Conservation (phyloP, 2,888 invertebrate species). For the Oscheius sp. region DNA sequence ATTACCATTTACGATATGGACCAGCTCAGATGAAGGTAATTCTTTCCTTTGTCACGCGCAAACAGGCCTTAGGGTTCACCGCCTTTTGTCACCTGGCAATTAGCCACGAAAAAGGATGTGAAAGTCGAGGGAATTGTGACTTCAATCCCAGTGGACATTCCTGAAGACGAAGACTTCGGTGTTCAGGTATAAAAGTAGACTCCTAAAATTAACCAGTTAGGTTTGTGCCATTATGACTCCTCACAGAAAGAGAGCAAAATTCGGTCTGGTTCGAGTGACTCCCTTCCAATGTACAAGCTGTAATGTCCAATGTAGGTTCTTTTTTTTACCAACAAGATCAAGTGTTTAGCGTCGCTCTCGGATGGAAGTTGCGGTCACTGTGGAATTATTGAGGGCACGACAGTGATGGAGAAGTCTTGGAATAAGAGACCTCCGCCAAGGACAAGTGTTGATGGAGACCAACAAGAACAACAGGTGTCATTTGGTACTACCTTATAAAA, state of each 20-base stretch:
- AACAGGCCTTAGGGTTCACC: conserved; percentile 54
- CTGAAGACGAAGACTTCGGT: conserved; percentile 59
- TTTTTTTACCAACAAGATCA: background rate
- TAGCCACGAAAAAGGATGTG: conserved; percentile 55
- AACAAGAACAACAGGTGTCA: conserved; percentile 17
- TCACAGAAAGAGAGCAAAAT: conserved; percentile 52
- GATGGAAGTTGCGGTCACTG: conserved; percentile 50
- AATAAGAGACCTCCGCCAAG: conserved; percentile 13
- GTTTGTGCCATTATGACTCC: conserved; percentile 52
- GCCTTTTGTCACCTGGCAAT: conserved; percentile 58
- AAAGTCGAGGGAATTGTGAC: conserved; percentile 58
- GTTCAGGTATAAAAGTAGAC: conserved; percentile 45
- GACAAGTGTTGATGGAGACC: conserved; percentile 1
- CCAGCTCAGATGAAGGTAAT: conserved; percentile 52
- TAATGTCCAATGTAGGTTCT: conserved; percentile 36
- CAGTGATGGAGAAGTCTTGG: conserved; percentile 42
- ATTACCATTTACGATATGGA: conserved; percentile 62
- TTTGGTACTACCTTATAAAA: background rate
- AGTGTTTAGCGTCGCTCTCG: conserved; percentile 12
- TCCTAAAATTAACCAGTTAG: conserved; percentile 12
- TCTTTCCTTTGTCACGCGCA: conserved; percentile 57
- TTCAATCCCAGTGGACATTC: conserved; percentile 49
- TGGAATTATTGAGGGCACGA: conserved; percentile 49
- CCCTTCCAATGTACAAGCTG: conserved; percentile 62
- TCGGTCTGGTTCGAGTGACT: conserved; percentile 61